Percentiles rank a stretch among this genome's conserved stretches.
Conservation (phyloP, 1,140 invertebrate species). For the Teleopsis dalmanni region DNA sequence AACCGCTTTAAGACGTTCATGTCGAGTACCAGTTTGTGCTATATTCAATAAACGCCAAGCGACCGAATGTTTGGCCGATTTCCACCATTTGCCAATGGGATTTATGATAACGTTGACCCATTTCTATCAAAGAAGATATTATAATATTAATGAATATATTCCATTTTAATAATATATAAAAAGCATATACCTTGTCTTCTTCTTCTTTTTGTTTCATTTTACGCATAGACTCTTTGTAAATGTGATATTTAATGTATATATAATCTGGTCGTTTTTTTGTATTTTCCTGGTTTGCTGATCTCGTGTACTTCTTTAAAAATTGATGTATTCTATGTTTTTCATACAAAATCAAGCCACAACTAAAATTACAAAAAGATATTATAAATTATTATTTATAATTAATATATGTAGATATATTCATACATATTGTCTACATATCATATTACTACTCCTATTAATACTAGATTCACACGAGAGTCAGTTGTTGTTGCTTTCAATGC, state of each 20-base stretch:
- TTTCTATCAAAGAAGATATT: slow-evolving; percentile 17
- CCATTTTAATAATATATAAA: neutral
- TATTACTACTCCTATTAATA: no score
- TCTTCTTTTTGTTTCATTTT: slow-evolving; percentile 36
- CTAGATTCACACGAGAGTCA: no score
- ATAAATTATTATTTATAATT: neutral
- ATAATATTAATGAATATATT: neutral
- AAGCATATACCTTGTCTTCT: slow-evolving; percentile 25
- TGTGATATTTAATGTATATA: slow-evolving; percentile 43
- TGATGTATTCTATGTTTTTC: slow-evolving; percentile 29
- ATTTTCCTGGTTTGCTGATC: slow-evolving; percentile 26
- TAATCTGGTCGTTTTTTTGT: slow-evolving; percentile 40
- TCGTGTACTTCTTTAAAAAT: slow-evolving; percentile 28
- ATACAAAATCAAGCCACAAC: slow-evolving; percentile 35
- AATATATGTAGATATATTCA: no score
- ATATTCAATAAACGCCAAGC: slow-evolving; percentile 46
- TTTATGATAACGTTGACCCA: slow-evolving; percentile 43
- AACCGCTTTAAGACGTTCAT: slow-evolving; percentile 44
- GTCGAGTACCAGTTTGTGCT: slow-evolving; percentile 40
- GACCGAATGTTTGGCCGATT: slow-evolving; percentile 46
- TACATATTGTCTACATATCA: no score
- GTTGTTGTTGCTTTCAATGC: no score
- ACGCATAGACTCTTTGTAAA: slow-evolving; percentile 41
- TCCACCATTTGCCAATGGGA: slow-evolving; percentile 44
- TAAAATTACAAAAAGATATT: slow-evolving; percentile 15